Conservation (phyloP, 2,113 vertebrate species). For the Psilopogon haemacephalus region DNA sequence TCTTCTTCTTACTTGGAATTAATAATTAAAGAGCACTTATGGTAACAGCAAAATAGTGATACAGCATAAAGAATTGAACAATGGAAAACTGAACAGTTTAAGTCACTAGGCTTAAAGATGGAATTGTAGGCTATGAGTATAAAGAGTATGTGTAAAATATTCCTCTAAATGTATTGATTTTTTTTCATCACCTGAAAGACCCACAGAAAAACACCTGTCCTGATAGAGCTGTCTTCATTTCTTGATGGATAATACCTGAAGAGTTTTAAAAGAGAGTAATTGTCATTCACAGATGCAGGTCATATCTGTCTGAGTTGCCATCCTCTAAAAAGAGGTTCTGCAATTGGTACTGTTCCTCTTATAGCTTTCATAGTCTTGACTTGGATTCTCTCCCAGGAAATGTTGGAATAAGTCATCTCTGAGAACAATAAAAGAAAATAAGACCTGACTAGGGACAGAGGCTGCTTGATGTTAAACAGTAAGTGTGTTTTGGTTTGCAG, state of each 20-base stretch:
- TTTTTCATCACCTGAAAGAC: neutral
- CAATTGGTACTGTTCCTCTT: neutral
- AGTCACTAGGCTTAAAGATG: neutral
- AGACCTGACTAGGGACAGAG: neutral
- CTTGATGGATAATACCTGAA: neutral
- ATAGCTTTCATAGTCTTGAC: neutral
- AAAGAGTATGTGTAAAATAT: neutral
- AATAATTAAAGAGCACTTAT: constrained; percentile 35
- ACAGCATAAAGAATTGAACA: neutral
- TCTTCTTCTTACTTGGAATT: neutral
- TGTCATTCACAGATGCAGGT: neutral
- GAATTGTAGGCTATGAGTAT: neutral
- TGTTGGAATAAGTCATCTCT: neutral
- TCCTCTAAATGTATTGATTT: neutral
- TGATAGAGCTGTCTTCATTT: neutral
- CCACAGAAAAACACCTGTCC: neutral
- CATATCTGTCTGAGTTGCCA: neutral
- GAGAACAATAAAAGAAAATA: neutral
- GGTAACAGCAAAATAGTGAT: neutral
- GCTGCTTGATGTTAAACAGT: neutral
- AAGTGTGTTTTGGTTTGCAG: neutral
- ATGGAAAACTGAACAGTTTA: neutral
- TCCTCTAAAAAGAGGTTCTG: neutral
- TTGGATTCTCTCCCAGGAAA: neutral
- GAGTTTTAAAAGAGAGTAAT: neutral